These are phyloP conservation scores for Plutomurus gul DNA, from an alignment of 1,140 invertebrate genomes.

Conservation along the genomic window DNA sequence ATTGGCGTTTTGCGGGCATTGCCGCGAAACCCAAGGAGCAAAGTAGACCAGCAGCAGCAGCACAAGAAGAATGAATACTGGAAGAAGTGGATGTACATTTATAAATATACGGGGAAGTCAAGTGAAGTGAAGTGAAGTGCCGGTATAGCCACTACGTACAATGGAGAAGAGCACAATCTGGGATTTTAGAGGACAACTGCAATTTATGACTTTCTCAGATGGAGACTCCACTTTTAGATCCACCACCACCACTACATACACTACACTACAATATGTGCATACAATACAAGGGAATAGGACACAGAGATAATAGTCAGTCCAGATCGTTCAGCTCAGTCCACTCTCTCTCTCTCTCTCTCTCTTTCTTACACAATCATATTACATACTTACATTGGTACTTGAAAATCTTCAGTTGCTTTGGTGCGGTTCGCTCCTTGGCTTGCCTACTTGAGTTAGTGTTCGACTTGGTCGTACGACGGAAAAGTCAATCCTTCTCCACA, in stretches of 20 bases:
- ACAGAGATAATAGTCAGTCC: too few relatives aligned
- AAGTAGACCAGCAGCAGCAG: too few relatives aligned
- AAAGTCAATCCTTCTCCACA: too few relatives aligned
- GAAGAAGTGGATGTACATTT: neutral
- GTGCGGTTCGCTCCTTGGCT: neutral
- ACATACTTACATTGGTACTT: too few relatives aligned
- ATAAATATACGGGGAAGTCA: neutral
- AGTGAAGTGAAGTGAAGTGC: too few relatives aligned
- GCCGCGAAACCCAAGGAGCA: too few relatives aligned
- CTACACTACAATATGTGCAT: neutral
- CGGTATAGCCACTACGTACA: neutral
- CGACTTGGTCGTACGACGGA: too few relatives aligned
- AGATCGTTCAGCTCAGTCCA: too few relatives aligned
- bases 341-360: too few relatives aligned
- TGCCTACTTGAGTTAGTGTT: constrained; percentile 12
- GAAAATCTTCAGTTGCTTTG: too few relatives aligned
- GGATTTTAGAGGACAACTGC: constrained; percentile 46
- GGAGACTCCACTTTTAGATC: neutral
- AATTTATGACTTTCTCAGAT: constrained; percentile 46
- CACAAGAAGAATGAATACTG: neutral
- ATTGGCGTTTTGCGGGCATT: too few relatives aligned
- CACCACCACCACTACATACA: neutral
- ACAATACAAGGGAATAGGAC: neutral
- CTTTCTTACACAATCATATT: too few relatives aligned
- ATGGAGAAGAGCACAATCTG: constrained; percentile 5